Evolutionary conservation across 2,888 invertebrate genomes (phyloP).

Genomic region (Metopia argyrocephala): DNA sequence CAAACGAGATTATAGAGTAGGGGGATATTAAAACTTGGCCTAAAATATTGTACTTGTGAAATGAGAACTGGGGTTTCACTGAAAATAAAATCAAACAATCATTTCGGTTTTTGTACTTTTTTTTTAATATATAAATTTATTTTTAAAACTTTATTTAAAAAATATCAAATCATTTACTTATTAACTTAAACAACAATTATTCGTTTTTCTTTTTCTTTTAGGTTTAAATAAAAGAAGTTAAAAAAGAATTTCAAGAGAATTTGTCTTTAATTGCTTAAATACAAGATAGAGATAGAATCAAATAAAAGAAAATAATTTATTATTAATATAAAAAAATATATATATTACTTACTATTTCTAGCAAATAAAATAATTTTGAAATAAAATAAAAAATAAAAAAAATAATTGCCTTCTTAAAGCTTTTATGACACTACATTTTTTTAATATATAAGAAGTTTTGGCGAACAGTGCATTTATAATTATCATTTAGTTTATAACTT

Average conservation of each 20-base stretch:
- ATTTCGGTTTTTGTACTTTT: constrained; percentile 51
- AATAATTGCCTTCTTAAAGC: too few relatives aligned
- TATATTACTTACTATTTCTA: not conserved
- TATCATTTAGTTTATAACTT: too few relatives aligned
- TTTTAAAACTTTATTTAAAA: constrained; percentile 55
- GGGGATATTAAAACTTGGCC: not conserved
- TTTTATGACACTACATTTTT: too few relatives aligned
- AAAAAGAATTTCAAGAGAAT: constrained; percentile 14
- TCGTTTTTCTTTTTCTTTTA: constrained; percentile 21
- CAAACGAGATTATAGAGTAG: not conserved
- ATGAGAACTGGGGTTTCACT: not conserved
- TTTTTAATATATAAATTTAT: constrained; percentile 37
- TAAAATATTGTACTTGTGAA: too few relatives aligned
- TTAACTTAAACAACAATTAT: constrained; percentile 26
- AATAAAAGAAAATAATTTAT: constrained; percentile 13
- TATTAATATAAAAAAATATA: not conserved
- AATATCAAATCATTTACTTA: constrained; percentile 53
- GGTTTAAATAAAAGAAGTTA: constrained; percentile 1
- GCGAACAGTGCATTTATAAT: too few relatives aligned
- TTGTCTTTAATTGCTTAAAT: constrained; percentile 54
- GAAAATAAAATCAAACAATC: constrained; percentile 12
- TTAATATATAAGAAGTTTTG: too few relatives aligned
- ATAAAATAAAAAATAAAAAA: too few relatives aligned
- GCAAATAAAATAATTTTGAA: too few relatives aligned
- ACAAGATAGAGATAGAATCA: constrained; percentile 18